These are phyloP conservation scores for Sarcophaga carnaria DNA, from an alignment of 2,888 invertebrate species.

Conservation along the genomic window DNA sequence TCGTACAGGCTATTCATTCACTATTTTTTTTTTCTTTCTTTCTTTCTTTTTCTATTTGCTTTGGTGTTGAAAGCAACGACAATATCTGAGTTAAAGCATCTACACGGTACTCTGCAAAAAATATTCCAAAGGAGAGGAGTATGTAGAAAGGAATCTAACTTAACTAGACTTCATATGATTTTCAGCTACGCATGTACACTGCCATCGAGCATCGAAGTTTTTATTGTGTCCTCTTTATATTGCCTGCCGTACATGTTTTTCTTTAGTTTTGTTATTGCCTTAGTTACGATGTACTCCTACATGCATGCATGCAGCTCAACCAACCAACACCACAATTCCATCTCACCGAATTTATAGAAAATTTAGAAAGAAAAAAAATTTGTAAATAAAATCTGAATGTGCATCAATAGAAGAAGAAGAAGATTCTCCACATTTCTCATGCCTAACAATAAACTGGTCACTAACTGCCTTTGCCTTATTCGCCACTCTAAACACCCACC, in stretches of 20 bases:
- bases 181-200: constrained; percentile 14
- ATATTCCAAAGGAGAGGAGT: not conserved
- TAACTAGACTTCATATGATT: not conserved
- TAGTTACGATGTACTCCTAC: constrained; percentile 6
- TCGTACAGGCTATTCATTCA: constrained; percentile 33
- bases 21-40: not conserved
- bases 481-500: not conserved
- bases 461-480: constrained; percentile 7
- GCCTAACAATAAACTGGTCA: constrained; percentile 47
- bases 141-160: not conserved
- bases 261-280: constrained; percentile 40
- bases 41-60: constrained; percentile 13
- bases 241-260: constrained; percentile 24
- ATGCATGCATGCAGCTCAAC: not conserved
- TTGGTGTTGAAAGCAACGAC: constrained; percentile 68
- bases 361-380: constrained; percentile 3
- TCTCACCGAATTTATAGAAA: constrained; percentile 22
- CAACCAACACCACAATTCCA: not conserved
- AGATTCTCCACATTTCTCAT: constrained; percentile 44
- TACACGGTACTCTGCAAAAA: not conserved
- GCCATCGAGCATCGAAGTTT: constrained; percentile 45
- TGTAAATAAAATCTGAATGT: constrained; percentile 24
- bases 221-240: constrained; percentile 55
- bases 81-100: constrained; percentile 65
- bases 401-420: constrained; percentile 14